Evolutionary conservation across 1,140 invertebrate species (phyloP), one percentile per base, ranked within the genome.

Genomic region (Drosophila orosa): DNA sequence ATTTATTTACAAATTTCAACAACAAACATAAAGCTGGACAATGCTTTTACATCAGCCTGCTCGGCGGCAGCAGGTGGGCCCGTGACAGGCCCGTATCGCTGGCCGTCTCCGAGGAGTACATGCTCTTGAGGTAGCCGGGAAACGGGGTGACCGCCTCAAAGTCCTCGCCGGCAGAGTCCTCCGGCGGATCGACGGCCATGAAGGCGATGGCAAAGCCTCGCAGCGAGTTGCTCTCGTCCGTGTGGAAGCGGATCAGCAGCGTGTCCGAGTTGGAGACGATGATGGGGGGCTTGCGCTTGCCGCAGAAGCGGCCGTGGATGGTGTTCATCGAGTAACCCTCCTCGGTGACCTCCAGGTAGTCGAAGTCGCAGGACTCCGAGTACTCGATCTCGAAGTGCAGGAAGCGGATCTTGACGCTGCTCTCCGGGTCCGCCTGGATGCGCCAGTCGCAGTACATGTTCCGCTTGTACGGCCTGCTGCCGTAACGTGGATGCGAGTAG

Each of bases 401-500:
- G 92, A 99, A 99, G 40, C 95, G 95, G 1, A 99, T 93, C 78
- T 96, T 95, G 3, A 98, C 96, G 74, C 95, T 96, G 83, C 95
- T 95, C 7, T 95, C 96, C 0, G 93, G 84, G 7, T 94, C 94
- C 3, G 97, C 95, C 91, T 97, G 96, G 47, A 99, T 97, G 5
- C 95, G 95, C 98, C 98, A 99, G 91, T 98, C 97, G 91, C 98
- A 99, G 84, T 98, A 97, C 13, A 95, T 94, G 60, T 95, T 94
- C 56, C 96, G 96, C 73, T 97, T 97, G 90, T 99, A 99, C 61
- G 96, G 95, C 52, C 96, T 94, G 89, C 97, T 96, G 0, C 98
- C 98, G 85, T 96, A 99, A 37, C 96, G 96, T 0, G 98, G 95
- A 93, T 99, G 98, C 0, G 98, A 99, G 91, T 98, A 99, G 29